Evolutionary conservation across 2,797 vertebrate genomes (phyloP).

Genomic region (Balearica regulorum): DNA sequence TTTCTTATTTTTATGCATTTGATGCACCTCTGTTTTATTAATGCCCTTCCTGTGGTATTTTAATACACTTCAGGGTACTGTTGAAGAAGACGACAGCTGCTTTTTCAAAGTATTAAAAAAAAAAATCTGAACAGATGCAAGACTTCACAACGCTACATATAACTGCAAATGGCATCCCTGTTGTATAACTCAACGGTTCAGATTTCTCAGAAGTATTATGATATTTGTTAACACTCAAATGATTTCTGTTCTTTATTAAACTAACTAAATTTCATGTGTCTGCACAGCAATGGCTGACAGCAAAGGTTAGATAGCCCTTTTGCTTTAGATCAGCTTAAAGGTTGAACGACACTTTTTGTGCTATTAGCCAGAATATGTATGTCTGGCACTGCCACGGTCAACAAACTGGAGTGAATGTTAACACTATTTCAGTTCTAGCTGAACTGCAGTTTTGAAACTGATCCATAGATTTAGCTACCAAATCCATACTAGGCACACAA

Average conservation of each 20-base stretch:
- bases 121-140: neutral
- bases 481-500: neutral
- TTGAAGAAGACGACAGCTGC: neutral
- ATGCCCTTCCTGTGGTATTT: slow-evolving; percentile 33
- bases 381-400: neutral
- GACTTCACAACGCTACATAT: neutral
- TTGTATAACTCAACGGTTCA: neutral
- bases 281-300: neutral
- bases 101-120: neutral
- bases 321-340: neutral
- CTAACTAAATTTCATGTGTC: neutral
- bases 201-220: neutral
- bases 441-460: neutral
- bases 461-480: neutral
- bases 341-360: neutral
- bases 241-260: neutral
- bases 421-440: neutral
- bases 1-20: slow-evolving; percentile 19
- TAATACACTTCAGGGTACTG: neutral
- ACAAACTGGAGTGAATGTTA: neutral
- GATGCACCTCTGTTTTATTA: slow-evolving; percentile 23
- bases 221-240: neutral
- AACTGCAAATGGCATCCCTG: neutral
- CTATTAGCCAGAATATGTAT: neutral
- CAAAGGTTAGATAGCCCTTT: neutral